Evolutionary conservation across 2,888 invertebrate species (phyloP).

Genomic region (Anthophora plumipes): DNA sequence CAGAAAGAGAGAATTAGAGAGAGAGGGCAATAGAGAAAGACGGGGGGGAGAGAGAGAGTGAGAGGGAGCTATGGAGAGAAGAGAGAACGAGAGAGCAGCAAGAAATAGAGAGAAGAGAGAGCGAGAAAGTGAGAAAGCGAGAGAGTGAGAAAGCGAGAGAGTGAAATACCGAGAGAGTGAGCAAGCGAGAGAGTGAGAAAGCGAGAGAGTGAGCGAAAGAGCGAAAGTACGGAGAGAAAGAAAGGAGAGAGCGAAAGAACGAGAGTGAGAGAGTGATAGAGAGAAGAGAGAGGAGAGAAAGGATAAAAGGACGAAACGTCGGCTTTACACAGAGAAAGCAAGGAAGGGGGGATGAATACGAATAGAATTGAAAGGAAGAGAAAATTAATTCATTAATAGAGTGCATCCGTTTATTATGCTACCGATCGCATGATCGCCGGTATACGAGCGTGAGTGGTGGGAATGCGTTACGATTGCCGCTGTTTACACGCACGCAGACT

Average conservation of each 20-base stretch:
- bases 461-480: slow-evolving; percentile 21
- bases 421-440: slow-evolving; percentile 28
- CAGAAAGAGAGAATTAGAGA: too few species aligned
- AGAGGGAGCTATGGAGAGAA: too few species aligned
- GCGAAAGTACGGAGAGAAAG: too few species aligned
- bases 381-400: slow-evolving; percentile 54
- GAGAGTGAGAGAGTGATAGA: too few species aligned
- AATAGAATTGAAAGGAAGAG: slow-evolving; percentile 28
- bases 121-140: slow-evolving; percentile 26
- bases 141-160: background rate
- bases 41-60: too few species aligned
- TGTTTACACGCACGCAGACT: slow-evolving; percentile 75
- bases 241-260: too few species aligned
- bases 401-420: slow-evolving; percentile 37
- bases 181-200: background rate
- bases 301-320: too few species aligned
- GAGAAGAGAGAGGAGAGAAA: slow-evolving; percentile 19
- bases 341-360: slow-evolving; percentile 35
- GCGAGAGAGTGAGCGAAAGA: too few species aligned
- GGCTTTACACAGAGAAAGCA: too few species aligned
- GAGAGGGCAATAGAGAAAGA: background rate
- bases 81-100: too few species aligned
- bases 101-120: too few species aligned
- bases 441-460: background rate
- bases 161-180: too few species aligned